These are phyloP conservation scores for Molossus molossus DNA, from an alignment of 2,797 vertebrate genomes.

Conservation along the genomic window DNA sequence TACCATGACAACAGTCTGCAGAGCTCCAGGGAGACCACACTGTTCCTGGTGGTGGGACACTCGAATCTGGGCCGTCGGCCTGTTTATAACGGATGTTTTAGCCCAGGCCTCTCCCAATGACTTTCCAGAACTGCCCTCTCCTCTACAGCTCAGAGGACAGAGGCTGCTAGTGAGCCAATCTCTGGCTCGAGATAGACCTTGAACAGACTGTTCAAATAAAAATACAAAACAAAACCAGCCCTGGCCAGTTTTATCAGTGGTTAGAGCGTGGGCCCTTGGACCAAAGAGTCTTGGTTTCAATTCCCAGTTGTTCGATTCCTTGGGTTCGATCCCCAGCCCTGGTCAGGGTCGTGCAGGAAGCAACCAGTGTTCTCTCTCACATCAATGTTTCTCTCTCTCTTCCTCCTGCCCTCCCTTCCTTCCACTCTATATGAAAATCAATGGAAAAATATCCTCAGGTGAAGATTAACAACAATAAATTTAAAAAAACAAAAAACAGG, in stretches of 20 bases:
- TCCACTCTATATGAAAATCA: too few species aligned
- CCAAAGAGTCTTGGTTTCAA: too few species aligned
- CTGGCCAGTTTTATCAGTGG: too few species aligned
- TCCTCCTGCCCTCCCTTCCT: too few species aligned
- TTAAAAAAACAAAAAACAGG: neutral
- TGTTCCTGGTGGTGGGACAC: neutral
- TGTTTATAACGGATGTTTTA: neutral
- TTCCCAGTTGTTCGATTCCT: too few species aligned
- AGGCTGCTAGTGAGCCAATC: conserved; percentile 20
- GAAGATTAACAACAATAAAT: too few species aligned
- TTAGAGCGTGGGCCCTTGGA: too few species aligned
- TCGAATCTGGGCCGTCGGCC: neutral
- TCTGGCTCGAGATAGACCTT: conserved; percentile 33
- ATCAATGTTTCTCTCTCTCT: too few species aligned
- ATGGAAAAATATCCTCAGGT: too few species aligned
- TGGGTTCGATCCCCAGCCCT: too few species aligned
- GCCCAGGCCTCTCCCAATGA: conserved; percentile 49
- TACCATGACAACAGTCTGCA: neutral
- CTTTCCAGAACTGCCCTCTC: conserved; percentile 25
- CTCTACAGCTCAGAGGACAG: neutral
- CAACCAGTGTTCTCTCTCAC: too few species aligned
- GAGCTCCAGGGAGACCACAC: neutral
- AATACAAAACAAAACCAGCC: conserved; percentile 56
- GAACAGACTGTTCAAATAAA: conserved; percentile 43
- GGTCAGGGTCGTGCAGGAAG: too few species aligned